Evolutionary conservation across 2,888 invertebrate species (phyloP).

Genomic region (Agelastica alni): DNA sequence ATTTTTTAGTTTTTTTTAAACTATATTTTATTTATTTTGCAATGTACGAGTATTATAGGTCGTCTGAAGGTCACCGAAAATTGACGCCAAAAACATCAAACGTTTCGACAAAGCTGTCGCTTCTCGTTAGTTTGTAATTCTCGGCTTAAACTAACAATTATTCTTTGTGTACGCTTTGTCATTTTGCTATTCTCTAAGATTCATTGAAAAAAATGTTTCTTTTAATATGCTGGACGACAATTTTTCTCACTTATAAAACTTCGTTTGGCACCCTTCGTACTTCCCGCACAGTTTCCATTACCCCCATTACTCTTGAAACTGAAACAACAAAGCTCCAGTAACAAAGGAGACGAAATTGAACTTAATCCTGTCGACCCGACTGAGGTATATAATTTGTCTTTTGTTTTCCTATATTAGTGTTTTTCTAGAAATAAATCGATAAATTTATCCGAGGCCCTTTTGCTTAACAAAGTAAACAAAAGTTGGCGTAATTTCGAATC

Average conservation of each 20-base stretch:
- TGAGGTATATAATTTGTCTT: slow-evolving; percentile 5
- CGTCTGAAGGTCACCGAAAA: too few relatives aligned
- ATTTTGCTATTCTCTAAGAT: not conserved
- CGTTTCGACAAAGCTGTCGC: too few relatives aligned
- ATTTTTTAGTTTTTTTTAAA: too few relatives aligned
- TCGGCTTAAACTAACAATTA: too few relatives aligned
- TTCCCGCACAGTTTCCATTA: not conserved
- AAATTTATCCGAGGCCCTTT: not conserved
- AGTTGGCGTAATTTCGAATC: too few relatives aligned
- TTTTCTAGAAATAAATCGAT: not conserved
- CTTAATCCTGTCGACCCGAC: slow-evolving; percentile 4
- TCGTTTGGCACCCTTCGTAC: not conserved
- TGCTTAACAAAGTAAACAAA: too few relatives aligned
- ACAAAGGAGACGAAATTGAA: slow-evolving; percentile 12
- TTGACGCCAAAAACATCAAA: too few relatives aligned
- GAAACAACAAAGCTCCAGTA: slow-evolving; percentile 8
- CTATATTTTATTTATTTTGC: too few relatives aligned
- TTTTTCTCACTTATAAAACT: not conserved
- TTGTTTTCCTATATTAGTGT: not conserved
- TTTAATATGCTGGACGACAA: not conserved
- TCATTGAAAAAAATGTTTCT: not conserved
- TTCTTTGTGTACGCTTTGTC: too few relatives aligned
- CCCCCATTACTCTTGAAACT: slow-evolving; percentile 3
- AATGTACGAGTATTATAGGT: too few relatives aligned
- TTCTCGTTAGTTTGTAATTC: too few relatives aligned